These are phyloP conservation scores for Montipora cactus DNA, from an alignment of 64 coral and sea anemone genomes.

Conservation along the genomic window DNA sequence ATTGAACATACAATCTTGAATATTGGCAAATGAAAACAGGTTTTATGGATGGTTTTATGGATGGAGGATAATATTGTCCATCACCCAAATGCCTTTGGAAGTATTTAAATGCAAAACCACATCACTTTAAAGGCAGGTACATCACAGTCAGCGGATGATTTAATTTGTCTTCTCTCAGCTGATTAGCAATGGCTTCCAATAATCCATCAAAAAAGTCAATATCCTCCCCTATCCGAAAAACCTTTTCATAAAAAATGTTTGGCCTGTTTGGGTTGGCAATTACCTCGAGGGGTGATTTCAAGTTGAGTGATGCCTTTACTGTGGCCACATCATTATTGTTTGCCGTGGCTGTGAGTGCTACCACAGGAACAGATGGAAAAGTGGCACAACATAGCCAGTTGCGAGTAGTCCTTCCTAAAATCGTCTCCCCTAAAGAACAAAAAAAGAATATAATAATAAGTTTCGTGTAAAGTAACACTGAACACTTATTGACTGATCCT, in stretches of 20 bases:
- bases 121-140: slow-evolving; percentile 61
- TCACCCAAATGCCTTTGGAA: slow-evolving; percentile 41
- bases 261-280: slow-evolving; percentile 16
- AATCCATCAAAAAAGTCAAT: slow-evolving; percentile 7
- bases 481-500: too few relatives aligned
- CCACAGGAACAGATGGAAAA: slow-evolving; percentile 45
- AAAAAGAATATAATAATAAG: background rate
- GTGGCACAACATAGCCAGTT: slow-evolving; percentile 65
- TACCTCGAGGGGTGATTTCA: slow-evolving; percentile 14
- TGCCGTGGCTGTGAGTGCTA: slow-evolving; percentile 55
- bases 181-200: slow-evolving; percentile 33
- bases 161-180: slow-evolving; percentile 4
- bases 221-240: background rate
- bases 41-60: too few relatives aligned
- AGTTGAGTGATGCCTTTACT: slow-evolving; percentile 45
- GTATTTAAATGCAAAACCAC: slow-evolving; percentile 67
- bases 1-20: too few relatives aligned
- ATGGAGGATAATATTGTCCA: slow-evolving; percentile 47
- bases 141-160: slow-evolving; percentile 60
- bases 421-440: slow-evolving; percentile 62
- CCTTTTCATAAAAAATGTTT: too few relatives aligned
- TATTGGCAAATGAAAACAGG: too few relatives aligned
- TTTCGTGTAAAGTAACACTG: too few relatives aligned
- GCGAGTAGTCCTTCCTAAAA: slow-evolving; percentile 51
- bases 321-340: slow-evolving; percentile 10